Percentiles rank a stretch among this genome's conserved stretches.
These are phyloP conservation scores for Thymelicus lineola DNA, from an alignment of 2,888 invertebrate genomes.

Conservation along the genomic window DNA sequence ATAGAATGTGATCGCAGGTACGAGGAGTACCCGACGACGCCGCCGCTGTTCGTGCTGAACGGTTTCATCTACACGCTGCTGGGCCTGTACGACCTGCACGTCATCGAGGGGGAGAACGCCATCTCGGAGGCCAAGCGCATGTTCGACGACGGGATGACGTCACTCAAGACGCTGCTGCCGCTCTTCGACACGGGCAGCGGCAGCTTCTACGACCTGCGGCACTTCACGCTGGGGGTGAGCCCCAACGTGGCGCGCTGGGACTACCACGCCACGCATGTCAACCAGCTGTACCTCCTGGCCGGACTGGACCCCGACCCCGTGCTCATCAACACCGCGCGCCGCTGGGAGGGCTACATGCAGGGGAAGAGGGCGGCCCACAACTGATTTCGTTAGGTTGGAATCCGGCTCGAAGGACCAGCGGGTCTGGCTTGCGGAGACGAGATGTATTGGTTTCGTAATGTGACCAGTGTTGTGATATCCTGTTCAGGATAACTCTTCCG, in stretches of 20 bases:
- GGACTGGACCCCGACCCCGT: conserved; percentile 94
- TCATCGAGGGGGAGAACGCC: conserved; percentile 89
- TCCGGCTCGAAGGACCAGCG: too few species aligned
- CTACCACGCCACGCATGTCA: conserved; percentile 99
- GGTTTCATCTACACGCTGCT: conserved; percentile 99
- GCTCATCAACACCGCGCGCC: conserved; percentile 92
- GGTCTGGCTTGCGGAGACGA: too few species aligned
- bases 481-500: too few species aligned
- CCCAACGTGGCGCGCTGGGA: conserved; percentile 99
- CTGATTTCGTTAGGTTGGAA: conserved; percentile 67
- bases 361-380: conserved; percentile 98
- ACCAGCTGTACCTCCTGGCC: conserved; percentile 95
- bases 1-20: conserved; percentile 85
- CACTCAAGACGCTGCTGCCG: conserved; percentile 94
- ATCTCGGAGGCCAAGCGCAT: conserved; percentile 90
- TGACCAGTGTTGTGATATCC: too few species aligned
- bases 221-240: conserved; percentile 94
- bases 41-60: conserved; percentile 97
- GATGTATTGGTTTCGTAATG: too few species aligned
- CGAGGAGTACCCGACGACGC: conserved; percentile 99
- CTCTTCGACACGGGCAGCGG: conserved; percentile 98
- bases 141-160: conserved; percentile 93
- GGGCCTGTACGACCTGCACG: conserved; percentile 97
- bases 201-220: conserved; percentile 97
- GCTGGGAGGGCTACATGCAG: conserved; percentile 98